Percentiles rank a stretch among this genome's conserved stretches.
phyloP scores from a whole-genome alignment of 2,113 vertebrate genomes.

The Chascanopsetta lugubris region DNA sequence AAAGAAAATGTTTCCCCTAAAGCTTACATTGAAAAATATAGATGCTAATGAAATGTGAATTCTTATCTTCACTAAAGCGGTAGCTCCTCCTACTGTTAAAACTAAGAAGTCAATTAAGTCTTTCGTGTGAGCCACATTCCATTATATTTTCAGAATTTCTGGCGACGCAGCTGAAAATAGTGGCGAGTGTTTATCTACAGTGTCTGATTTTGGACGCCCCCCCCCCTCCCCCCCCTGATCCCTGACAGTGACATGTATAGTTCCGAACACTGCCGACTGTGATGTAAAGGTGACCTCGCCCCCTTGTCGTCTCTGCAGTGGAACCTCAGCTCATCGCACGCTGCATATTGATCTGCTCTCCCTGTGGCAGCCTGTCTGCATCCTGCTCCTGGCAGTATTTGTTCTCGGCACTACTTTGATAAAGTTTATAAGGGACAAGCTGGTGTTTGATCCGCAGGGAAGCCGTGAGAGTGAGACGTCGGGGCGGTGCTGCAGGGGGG shows the following conservation, averaged over 20 bases:
- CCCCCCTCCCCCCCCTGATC: background rate
- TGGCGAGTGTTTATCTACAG: too few relatives aligned
- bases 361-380: conserved; percentile 36
- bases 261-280: background rate
- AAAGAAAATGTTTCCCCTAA: too few relatives aligned
- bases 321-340: conserved; percentile 14
- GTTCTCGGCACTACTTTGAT: conserved; percentile 56
- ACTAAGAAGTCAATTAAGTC: too few relatives aligned
- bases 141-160: too few relatives aligned
- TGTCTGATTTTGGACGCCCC: too few relatives aligned
- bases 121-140: too few relatives aligned
- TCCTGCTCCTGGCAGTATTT: conserved; percentile 7
- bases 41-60: too few relatives aligned
- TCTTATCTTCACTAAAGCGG: too few relatives aligned
- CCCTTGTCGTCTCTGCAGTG: background rate
- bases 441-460: conserved; percentile 59
- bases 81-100: too few relatives aligned
- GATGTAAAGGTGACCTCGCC: background rate
- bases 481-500: conserved; percentile 53
- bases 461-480: conserved; percentile 31
- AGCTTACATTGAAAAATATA: too few relatives aligned
- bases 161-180: too few relatives aligned
- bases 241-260: background rate
- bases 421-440: conserved; percentile 47
- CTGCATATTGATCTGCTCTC: conserved; percentile 24